A percentile compares a stretch with the other conserved stretches of the same genome.
Conservation (phyloP, 2,888 invertebrate genomes). For the Andrena chrysosceles region DNA sequence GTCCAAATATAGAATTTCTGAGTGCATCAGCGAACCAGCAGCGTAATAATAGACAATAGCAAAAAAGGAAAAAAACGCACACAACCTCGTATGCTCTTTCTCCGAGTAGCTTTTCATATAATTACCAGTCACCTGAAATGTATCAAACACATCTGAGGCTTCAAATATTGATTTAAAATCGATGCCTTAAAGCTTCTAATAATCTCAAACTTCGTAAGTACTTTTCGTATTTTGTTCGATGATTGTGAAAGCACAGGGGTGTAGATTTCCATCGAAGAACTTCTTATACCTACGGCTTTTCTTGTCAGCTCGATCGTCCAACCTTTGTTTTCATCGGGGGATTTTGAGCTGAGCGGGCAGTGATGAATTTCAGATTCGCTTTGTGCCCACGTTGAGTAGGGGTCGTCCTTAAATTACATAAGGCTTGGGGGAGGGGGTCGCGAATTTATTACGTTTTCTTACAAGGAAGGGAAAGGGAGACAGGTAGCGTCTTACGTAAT, state of each 20-base stretch:
- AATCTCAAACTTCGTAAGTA: not conserved
- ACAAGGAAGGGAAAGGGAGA: no score
- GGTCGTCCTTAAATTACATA: no score
- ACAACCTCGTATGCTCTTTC: no score
- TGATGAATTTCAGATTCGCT: conserved; percentile 16
- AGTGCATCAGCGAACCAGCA: not conserved
- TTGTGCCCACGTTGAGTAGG: not conserved
- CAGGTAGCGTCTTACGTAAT: no score
- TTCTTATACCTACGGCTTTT: not conserved
- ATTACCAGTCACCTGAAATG: no score
- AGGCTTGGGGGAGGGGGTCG: no score
- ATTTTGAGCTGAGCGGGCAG: conserved; percentile 10
- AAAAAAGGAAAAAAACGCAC: no score
- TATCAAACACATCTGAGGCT: no score
- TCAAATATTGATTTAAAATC: not conserved
- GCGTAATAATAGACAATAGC: no score
- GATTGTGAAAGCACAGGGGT: not conserved
- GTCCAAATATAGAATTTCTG: not conserved
- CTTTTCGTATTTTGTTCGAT: not conserved
- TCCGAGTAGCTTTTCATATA: no score
- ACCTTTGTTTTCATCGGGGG: conserved; percentile 17
- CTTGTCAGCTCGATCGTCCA: not conserved
- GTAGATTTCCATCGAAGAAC: conserved; percentile 19
- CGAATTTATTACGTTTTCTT: no score
- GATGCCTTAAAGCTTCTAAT: not conserved